Evolutionary conservation across 2,888 invertebrate species (phyloP), one percentile per base, ranked within the genome.

Genomic region (Drosophila nr. perissopoda): DNA sequence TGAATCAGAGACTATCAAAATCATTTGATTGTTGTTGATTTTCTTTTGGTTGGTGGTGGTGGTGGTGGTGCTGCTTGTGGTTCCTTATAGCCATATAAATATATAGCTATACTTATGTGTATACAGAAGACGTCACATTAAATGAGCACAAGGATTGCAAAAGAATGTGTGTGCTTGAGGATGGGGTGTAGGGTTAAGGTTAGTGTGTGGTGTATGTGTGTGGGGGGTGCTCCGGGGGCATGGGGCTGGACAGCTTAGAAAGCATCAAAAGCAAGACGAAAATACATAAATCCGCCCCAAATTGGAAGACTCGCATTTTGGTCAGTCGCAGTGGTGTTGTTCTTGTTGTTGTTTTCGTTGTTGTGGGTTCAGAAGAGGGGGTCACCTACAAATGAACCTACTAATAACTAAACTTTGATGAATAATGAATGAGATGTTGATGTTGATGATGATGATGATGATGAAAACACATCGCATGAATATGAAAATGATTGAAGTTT

Each of bases 41-140:
- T 62, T 68, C 40, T 72, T n/a, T 52, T 69, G 52, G 51, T 62
- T 25, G 56, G 52, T 56, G 63, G 61, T 67, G 52, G 52, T 70
- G 29, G 61, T 69, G 40, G 61, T 77, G 70, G 66, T 77, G 74
- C 65, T 76, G 62, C 62, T 67, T 65, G 78, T 77, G 78, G 76
- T 76, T 80, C 81, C 78, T 81, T 79, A 70, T 68, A 59, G 59
- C 36, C 38, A 54, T 38, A 38, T 34, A 54, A 46, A 25, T 79
- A 74, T 66, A 59, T 46, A 65, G 75, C 78, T 81, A 83, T 46
- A 51, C 6, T 25, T 71, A 65, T 78, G 56, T 53, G 21, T 76
- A 58, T 73, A 73, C 83, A 82, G 60, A 58, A 78, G 81, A 83
- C 83, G 58, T 62, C 74, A 86, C 83, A 85, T 56, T 64, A 8